Percentiles rank a stretch among this genome's conserved stretches.
Evolutionary conservation across 2,113 vertebrate genomes (phyloP).

Genomic region (Cathartes aura): DNA sequence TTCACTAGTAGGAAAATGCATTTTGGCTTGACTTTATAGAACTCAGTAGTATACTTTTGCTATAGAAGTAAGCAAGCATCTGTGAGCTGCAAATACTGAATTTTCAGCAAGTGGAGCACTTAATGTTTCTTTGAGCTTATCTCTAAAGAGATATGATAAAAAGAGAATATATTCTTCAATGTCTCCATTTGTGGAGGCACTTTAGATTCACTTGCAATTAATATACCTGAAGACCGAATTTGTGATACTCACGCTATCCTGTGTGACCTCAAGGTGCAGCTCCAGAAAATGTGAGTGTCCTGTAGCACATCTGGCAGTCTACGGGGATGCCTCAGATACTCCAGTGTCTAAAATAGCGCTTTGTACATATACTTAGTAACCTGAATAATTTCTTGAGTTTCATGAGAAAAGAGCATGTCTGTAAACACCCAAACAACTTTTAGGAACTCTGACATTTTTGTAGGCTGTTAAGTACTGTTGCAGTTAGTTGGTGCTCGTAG

Average conservation of each 20-base stretch:
- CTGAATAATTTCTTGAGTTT: background rate
- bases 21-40: background rate
- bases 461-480: background rate
- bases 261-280: background rate
- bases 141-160: background rate
- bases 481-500: background rate
- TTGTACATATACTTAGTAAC: background rate
- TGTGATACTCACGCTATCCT: accelerated
- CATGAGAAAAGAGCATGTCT: background rate
- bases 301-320: background rate
- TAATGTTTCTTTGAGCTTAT: background rate
- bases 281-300: background rate
- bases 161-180: background rate
- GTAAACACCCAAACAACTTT: background rate
- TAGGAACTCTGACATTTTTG: background rate
- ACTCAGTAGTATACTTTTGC: background rate
- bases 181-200: background rate
- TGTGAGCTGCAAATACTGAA: background rate
- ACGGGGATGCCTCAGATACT: background rate
- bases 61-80: background rate
- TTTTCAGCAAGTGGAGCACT: background rate
- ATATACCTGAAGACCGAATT: background rate
- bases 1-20: background rate
- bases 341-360: background rate
- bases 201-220: background rate